phyloP scores from a whole-genome alignment of 2,797 vertebrate genomes.

The Enteromius trimaculatus region DNA sequence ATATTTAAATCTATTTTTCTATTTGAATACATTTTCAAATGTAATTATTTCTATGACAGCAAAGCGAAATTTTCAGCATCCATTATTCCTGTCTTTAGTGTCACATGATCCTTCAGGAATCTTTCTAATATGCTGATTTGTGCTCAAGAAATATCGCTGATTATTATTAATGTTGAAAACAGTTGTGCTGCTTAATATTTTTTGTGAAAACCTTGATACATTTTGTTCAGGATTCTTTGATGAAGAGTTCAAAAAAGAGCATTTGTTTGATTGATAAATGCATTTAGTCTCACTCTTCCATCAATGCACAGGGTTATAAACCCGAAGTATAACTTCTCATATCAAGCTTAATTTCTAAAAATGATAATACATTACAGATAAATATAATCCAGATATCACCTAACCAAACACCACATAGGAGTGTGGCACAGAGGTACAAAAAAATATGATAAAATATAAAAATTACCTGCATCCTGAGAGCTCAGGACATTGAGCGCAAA shows the following conservation, averaged over 20 bases:
- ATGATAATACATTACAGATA: neutral
- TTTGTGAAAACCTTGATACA: neutral
- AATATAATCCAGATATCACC: neutral
- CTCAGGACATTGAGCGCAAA: constrained; percentile 97
- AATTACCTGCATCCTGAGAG: constrained; percentile 87
- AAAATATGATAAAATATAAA: neutral
- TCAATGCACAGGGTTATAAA: neutral
- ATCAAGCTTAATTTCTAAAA: neutral
- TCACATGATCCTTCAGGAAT: neutral
- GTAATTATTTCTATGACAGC: neutral
- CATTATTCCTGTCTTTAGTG: neutral
- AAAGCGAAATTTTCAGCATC: neutral
- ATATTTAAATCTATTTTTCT: too few species aligned
- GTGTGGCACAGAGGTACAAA: neutral
- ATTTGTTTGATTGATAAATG: neutral
- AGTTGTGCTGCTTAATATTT: neutral
- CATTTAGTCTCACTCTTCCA: neutral
- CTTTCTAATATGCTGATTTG: neutral
- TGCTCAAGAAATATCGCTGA: neutral
- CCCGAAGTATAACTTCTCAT: neutral
- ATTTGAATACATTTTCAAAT: neutral
- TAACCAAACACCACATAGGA: neutral
- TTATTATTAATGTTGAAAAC: neutral
- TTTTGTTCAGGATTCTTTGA: neutral
- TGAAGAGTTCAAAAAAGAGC: neutral